Percentiles rank a stretch among this genome's conserved stretches.
Conservation (phyloP, 2,113 vertebrate species). For the Hemicordylus capensis region DNA sequence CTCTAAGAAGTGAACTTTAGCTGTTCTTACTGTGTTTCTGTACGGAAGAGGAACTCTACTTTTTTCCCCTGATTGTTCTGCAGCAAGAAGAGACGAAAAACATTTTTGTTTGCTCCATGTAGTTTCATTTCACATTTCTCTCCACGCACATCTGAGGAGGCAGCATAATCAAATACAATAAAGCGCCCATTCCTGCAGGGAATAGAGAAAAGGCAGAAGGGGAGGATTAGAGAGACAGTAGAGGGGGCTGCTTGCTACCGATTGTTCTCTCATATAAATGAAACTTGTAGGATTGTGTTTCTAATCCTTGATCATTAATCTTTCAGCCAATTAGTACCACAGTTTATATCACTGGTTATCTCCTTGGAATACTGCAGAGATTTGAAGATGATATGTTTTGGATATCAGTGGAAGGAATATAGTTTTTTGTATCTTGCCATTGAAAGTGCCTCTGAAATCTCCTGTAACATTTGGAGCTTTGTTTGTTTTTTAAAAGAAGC, state of each 20-base stretch:
- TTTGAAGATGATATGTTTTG: background rate
- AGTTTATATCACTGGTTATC: constrained; percentile 3
- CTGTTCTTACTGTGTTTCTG: constrained; percentile 89
- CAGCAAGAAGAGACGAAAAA: constrained; percentile 87
- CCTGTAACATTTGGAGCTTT: too few relatives aligned
- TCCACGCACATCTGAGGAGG: constrained; percentile 83
- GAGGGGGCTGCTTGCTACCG: background rate
- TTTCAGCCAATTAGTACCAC: background rate
- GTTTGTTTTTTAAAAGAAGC: background rate
- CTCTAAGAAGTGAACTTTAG: background rate
- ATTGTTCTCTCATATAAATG: constrained; percentile 15
- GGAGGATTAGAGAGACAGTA: constrained; percentile 13
- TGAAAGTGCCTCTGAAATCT: background rate
- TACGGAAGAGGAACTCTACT: constrained; percentile 85
- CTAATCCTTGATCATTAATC: constrained; percentile 1
- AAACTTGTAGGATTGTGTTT: constrained; percentile 4
- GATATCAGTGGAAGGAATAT: constrained; percentile 10
- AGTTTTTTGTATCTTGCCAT: background rate
- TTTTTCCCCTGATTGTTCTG: constrained; percentile 72
- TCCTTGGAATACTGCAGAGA: constrained; percentile 12
- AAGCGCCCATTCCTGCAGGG: constrained; percentile 84
- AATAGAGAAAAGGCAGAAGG: background rate
- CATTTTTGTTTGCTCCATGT: constrained; percentile 89
- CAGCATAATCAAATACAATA: constrained; percentile 89
- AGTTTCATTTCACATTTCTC: constrained; percentile 94